These are phyloP conservation scores for Periparus ater DNA, from an alignment of 2,797 vertebrate species.

Conservation along the genomic window DNA sequence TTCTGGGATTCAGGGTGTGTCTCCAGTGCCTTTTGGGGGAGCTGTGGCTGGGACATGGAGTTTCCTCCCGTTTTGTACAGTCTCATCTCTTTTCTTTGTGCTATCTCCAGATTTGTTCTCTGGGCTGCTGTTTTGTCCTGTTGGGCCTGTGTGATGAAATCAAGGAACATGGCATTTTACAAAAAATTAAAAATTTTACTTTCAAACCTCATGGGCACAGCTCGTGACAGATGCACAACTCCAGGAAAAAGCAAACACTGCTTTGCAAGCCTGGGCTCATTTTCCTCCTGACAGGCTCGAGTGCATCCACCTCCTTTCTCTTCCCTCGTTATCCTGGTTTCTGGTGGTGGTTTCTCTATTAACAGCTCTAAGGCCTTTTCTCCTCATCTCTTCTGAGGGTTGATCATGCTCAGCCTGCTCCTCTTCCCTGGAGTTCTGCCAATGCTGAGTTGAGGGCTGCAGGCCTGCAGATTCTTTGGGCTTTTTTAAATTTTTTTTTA, in stretches of 20 bases:
- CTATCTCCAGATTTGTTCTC: background rate
- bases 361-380: background rate
- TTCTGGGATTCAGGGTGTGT: background rate
- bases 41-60: background rate
- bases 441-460: background rate
- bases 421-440: background rate
- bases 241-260: background rate
- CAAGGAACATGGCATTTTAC: rapidly evolving
- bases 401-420: background rate
- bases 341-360: background rate
- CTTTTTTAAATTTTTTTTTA: too few relatives aligned
- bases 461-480: background rate
- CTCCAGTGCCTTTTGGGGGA: background rate
- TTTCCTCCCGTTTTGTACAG: background rate
- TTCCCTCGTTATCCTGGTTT: background rate
- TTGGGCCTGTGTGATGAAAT: background rate
- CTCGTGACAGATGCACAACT: background rate
- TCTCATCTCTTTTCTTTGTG: background rate
- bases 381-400: too few relatives aligned
- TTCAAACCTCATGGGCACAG: background rate
- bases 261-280: background rate
- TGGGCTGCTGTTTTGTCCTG: background rate
- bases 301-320: background rate
- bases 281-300: background rate
- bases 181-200: too few relatives aligned